phyloP scores from a whole-genome alignment of 92 coral and sea anemone genomes.

The Parazoanthus swiftii region DNA sequence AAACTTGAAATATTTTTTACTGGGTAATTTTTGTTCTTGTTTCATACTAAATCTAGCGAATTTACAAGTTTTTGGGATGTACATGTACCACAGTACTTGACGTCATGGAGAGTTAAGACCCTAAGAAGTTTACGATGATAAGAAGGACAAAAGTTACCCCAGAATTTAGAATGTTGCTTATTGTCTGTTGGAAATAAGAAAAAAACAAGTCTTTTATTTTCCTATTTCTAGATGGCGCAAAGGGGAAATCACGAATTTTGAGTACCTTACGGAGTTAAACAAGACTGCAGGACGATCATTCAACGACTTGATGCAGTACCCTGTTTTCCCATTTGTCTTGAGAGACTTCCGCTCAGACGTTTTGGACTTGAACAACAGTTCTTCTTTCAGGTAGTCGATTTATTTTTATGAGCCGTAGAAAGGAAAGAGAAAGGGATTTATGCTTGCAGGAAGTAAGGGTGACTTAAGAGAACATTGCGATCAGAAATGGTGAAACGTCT shows the following conservation, averaged over 20 bases:
- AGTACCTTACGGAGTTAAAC: conserved; percentile 92
- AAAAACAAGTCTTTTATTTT: not conserved
- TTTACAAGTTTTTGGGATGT: too few species aligned
- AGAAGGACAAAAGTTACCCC: too few species aligned
- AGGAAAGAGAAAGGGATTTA: not conserved
- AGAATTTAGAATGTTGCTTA: too few species aligned
- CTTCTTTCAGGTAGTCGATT: conserved; percentile 67
- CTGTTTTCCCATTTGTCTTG: conserved; percentile 94
- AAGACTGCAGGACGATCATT: conserved; percentile 96
- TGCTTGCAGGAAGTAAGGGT: not conserved
- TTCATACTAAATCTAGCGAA: too few species aligned
- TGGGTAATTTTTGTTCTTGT: too few species aligned
- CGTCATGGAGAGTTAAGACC: too few species aligned
- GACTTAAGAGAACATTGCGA: too few species aligned
- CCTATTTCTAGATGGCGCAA: conserved; percentile 76
- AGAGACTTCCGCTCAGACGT: conserved; percentile 83
- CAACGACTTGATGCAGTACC: conserved; percentile 99
- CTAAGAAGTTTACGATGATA: too few species aligned
- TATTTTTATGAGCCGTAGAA: not conserved
- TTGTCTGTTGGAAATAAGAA: too few species aligned
- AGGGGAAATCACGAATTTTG: conserved; percentile 91
- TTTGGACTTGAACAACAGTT: conserved; percentile 75
- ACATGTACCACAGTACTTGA: too few species aligned
- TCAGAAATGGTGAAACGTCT: too few species aligned
- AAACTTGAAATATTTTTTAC: too few species aligned